Conservation (phyloP, 2,888 invertebrate genomes). For the Chalcosyrphus nemorum region DNA sequence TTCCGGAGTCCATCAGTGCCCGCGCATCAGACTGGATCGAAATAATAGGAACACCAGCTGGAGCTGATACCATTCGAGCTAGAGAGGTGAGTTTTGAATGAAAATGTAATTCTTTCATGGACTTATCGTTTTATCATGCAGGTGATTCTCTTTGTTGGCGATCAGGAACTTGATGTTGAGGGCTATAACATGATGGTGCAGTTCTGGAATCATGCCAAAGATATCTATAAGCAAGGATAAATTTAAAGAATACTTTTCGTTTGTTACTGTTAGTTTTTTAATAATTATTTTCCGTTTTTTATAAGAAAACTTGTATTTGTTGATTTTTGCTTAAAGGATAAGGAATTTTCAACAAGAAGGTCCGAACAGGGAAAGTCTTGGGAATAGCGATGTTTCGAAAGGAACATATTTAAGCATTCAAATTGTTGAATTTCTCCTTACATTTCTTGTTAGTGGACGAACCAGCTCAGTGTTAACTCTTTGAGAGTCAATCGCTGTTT, state of each 20-base stretch:
- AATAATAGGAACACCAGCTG: slow-evolving; percentile 78
- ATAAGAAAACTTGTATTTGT: not conserved
- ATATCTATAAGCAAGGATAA: slow-evolving; percentile 67
- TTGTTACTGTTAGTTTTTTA: not conserved
- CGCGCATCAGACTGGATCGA: slow-evolving; percentile 79
- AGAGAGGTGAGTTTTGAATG: slow-evolving; percentile 76
- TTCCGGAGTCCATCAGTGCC: slow-evolving; percentile 76
- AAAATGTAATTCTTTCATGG: not conserved
- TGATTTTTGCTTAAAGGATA: no score
- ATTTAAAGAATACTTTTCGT: not conserved
- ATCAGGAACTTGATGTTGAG: slow-evolving; percentile 79
- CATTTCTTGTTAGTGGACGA: no score
- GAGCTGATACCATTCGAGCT: slow-evolving; percentile 76
- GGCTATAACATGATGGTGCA: slow-evolving; percentile 80
- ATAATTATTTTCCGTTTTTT: not conserved
- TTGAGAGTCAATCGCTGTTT: no score
- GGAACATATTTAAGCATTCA: no score
- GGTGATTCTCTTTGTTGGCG: slow-evolving; percentile 79
- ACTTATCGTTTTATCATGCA: no score
- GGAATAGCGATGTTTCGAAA: no score
- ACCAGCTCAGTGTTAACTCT: no score
- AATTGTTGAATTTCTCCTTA: no score
- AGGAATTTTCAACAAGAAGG: no score
- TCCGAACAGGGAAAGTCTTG: no score
- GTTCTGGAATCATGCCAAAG: slow-evolving; percentile 77